A percentile compares a stretch with the other conserved stretches of the same genome.
Evolutionary conservation across 2,797 vertebrate species (phyloP).

Genomic region (Otolemur crassicaudatus): DNA sequence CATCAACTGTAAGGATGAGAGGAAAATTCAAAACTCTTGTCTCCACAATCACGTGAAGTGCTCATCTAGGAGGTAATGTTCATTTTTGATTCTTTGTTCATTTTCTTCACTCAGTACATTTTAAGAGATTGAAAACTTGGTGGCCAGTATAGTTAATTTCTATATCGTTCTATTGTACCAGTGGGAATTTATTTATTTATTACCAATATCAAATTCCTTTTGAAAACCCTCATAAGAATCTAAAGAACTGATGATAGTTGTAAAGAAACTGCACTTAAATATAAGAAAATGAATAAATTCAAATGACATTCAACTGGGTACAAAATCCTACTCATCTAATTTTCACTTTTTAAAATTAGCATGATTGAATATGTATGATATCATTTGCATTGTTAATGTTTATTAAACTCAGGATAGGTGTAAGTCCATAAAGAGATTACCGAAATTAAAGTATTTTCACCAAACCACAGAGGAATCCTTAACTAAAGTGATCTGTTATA

Average conservation of each 20-base stretch:
- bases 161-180: neutral
- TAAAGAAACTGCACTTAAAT: neutral
- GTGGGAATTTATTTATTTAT: conserved; percentile 8
- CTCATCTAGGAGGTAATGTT: neutral
- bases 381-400: neutral
- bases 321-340: neutral
- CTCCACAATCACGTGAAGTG: neutral
- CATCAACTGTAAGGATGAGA: neutral
- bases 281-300: neutral
- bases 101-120: neutral
- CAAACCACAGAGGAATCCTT: neutral
- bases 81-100: neutral
- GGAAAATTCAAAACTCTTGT: neutral
- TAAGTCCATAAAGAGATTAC: neutral
- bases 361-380: neutral
- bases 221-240: neutral
- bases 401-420: neutral
- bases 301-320: neutral
- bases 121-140: conserved; percentile 9
- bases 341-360: conserved; percentile 38
- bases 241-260: conserved; percentile 13
- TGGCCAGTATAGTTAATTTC: neutral
- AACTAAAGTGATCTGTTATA: neutral
- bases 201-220: conserved; percentile 29
- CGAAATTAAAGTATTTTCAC: neutral